Conservation (phyloP, 2,113 vertebrate species). For the Setophaga kirtlandii region DNA sequence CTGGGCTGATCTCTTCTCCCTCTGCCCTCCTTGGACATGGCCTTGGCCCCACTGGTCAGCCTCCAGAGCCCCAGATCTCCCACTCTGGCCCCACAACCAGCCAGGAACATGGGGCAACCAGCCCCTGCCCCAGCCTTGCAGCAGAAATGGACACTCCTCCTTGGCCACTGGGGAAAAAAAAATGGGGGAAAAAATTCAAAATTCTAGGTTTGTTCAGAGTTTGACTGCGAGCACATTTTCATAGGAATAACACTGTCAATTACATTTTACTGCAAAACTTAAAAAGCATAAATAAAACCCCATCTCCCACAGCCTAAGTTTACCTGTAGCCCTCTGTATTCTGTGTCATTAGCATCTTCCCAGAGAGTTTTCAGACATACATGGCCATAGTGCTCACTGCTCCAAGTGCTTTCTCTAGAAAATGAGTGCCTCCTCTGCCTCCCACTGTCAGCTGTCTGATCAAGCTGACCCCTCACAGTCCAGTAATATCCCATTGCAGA, state of each 20-base stretch:
- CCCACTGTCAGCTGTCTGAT: neutral
- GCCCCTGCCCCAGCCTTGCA: neutral
- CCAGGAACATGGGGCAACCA: neutral
- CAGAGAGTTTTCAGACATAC: neutral
- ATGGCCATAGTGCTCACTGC: fast-evolving
- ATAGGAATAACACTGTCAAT: neutral
- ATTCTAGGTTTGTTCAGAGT: neutral
- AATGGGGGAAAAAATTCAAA: neutral
- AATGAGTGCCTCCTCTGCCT: neutral
- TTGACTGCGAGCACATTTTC: neutral
- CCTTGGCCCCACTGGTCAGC: neutral
- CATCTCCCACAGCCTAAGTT: neutral
- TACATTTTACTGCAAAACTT: neutral
- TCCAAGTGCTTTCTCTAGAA: neutral
- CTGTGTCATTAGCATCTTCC: neutral
- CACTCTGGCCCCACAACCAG: fast-evolving
- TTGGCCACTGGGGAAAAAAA: neutral
- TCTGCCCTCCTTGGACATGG: neutral
- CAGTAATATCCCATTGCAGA: neutral
- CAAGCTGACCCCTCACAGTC: neutral
- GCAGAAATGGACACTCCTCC: fast-evolving
- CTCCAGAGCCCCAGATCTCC: neutral
- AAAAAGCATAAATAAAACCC: neutral
- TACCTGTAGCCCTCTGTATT: conserved; percentile 19
- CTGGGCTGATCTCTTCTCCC: neutral